Evolutionary conservation across 2,888 invertebrate species (phyloP), one percentile per base, ranked within the genome.

Genomic region (Sclerodermus sp.): DNA sequence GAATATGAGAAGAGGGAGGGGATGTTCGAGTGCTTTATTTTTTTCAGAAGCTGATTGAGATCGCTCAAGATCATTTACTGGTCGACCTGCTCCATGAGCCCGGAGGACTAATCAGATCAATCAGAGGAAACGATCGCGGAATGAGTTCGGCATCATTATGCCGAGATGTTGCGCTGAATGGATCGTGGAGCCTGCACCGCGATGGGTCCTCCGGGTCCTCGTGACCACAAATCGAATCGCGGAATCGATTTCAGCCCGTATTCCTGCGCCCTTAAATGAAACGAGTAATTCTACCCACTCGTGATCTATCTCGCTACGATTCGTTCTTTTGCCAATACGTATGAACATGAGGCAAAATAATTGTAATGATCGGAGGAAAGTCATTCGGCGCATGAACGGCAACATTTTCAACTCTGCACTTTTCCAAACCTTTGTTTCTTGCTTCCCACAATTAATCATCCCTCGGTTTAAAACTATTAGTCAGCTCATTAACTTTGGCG

Each of bases 31-130:
- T 45, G 68, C 67, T 68, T 65, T 65, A 62, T 70, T 73, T 73
- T 73, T 75, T 74, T 74, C 75, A 70, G 75, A 67, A 76, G 75
- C 75, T 73, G 75, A 75, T 75, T 74, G 75, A 74, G 74, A 74
- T 73, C 69, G 66, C 60, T 68, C 59, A 70, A 60, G 68, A 71
- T 74, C 70, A 73, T 75, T 75, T 75, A 69, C 73, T 67, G 69
- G 64, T 58, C 72, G 69, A 67, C 64, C 66, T 66, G 62, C 56
- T 63, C 65, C 64, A 62, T 57, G 56, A 13, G 47, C 48, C 54
- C 50, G 64, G n/a, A n/a, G n/a, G 66, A 69, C 73, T 74, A 74
- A 76, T 76, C 75, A 75, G 75, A 75, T 76, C 75, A 75, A 74
- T 75, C 75, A 74, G 74, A 73, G 60, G 54, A 64, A 68, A 70